Conservation (phyloP, 2,888 invertebrate genomes). For the Lydus trimaculatus region DNA sequence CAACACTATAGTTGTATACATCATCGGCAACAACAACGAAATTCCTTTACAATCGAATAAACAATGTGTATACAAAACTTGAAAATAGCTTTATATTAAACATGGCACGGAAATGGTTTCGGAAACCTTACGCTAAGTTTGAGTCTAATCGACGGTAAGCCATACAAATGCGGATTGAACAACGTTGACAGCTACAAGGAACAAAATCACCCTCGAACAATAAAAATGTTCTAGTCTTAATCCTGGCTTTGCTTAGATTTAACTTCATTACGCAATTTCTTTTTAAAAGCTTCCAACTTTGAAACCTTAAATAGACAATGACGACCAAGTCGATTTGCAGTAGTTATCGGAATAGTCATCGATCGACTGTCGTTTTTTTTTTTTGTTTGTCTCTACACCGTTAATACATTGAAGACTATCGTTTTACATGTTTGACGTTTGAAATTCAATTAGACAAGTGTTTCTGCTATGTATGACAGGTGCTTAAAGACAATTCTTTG, state of each 20-base stretch:
- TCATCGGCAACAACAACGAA: not conserved
- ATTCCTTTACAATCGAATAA: not conserved
- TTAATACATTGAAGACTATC: not conserved
- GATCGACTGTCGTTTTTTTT: not conserved
- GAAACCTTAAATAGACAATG: constrained; percentile 14
- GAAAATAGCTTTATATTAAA: not conserved
- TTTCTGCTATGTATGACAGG: not conserved
- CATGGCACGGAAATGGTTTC: constrained; percentile 54
- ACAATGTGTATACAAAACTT: not conserved
- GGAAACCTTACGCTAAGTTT: constrained; percentile 57
- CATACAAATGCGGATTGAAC: constrained; percentile 52
- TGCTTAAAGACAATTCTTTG: not conserved
- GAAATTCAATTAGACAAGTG: constrained; percentile 7
- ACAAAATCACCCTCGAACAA: constrained; percentile 51
- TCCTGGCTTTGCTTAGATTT: constrained; percentile 46
- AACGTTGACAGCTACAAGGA: constrained; percentile 49
- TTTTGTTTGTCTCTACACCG: not conserved
- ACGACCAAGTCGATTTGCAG: constrained; percentile 35
- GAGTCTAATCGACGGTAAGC: constrained; percentile 59
- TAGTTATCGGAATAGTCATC: constrained; percentile 27
- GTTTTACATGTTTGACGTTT: not conserved
- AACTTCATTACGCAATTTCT: constrained; percentile 43
- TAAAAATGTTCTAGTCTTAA: constrained; percentile 49
- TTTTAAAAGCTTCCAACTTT: constrained; percentile 33
- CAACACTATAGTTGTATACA: not conserved